A percentile compares a stretch with the other conserved stretches of the same genome.
Conservation (phyloP, 2,113 vertebrate genomes). For the Microcebus ravelobensis region DNA sequence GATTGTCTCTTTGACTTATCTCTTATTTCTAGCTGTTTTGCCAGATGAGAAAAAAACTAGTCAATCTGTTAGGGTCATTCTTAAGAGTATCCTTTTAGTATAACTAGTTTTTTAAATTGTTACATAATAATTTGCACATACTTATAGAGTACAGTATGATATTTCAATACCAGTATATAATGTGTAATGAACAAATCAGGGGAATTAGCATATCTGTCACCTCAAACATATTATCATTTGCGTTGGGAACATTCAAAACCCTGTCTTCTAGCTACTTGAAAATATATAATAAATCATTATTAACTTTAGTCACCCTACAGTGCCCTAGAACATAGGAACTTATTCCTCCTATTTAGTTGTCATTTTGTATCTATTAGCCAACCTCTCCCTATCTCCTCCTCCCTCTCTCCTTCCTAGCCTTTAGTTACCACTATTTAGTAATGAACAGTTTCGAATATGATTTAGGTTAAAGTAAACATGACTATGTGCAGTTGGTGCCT, state of each 20-base stretch:
- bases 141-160: background rate
- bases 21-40: conserved; percentile 8
- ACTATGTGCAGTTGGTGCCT: background rate
- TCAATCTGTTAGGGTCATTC: background rate
- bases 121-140: background rate
- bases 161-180: background rate
- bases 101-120: background rate
- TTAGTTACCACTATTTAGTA: background rate
- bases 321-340: background rate
- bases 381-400: background rate
- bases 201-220: background rate
- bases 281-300: background rate
- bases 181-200: background rate
- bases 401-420: background rate
- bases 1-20: background rate
- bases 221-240: background rate
- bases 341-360: background rate
- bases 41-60: background rate
- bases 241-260: background rate
- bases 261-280: background rate
- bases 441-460: background rate
- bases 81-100: background rate
- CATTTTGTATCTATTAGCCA: background rate
- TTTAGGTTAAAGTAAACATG: background rate
- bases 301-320: background rate